Base-by-base conservation (phyloP, 2,797 vertebrate species). In the Crenuchus spilurus region DNA sequence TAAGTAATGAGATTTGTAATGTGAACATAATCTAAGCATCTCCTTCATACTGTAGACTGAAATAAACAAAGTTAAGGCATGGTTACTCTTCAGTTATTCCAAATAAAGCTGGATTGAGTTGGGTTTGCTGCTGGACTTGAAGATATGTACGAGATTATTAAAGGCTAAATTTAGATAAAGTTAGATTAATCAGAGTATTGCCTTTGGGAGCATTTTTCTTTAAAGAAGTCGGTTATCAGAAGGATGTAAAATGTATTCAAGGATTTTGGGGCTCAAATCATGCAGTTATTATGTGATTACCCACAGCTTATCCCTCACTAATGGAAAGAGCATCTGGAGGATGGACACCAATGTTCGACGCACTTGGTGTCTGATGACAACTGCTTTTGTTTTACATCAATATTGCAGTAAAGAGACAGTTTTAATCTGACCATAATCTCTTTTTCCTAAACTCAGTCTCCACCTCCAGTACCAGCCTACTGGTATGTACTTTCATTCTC, bases 231-330 rank as follows among this genome's bases (percentile, higher is more conserved):
- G n/a, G n/a, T 54, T 60, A 84, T 78, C 26, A n/a, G 22, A 33
- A 26, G 52, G 55, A 68, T 68, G 22, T 35, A 35, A 78, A 74
- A 76, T 75, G 69, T 77, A 70, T 69, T 71, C 37, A 57, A 67
- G 66, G 80, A 65, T 66, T 80, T 75, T 77, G 54, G 41, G 78
- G 41, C 70, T 75, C 39, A 71, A 61, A 78, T 64, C 72, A 51
- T 71, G 42, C 44, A 30, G 75, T 73, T 80, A 58, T 70, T 81
- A 77, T 60, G 18, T 86, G 80, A 87, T 86, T 85, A 84, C 73
- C 75, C 74, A 61, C 30, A 80, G 78, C 83, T 88, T 86, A 85
- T 78, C 74, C 71, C 75, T 65, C 71, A 80, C 85, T 85, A 82
- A 85, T 88, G 82, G 74, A 87, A 75, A 66, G 60, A 66, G 72